Percentiles rank a stretch among this genome's conserved stretches.
Evolutionary conservation across 2,888 invertebrate species (phyloP).

Genomic region (Troglohyphantes excavatus): DNA sequence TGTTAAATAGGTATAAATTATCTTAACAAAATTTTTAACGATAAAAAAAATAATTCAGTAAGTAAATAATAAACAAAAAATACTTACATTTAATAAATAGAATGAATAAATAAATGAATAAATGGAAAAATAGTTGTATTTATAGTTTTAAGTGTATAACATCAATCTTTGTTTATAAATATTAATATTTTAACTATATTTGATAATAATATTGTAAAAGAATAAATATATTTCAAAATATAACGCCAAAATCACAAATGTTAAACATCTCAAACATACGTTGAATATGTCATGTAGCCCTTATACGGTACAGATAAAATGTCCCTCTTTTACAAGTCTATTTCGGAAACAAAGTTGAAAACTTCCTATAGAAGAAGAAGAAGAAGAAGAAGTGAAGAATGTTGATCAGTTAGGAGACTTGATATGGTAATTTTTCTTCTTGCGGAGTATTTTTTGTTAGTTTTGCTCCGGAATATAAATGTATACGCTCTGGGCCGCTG

Average conservation of each 20-base stretch:
- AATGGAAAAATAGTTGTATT: too few relatives aligned
- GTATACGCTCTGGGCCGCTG: slow-evolving; percentile 43
- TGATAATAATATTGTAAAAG: too few relatives aligned
- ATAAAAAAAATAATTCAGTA: too few relatives aligned
- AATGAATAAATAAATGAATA: too few relatives aligned
- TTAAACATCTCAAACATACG: not conserved
- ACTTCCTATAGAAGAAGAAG: slow-evolving; percentile 20
- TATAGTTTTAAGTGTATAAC: too few relatives aligned
- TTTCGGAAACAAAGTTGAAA: slow-evolving; percentile 58
- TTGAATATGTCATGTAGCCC: too few relatives aligned
- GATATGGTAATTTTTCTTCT: slow-evolving; percentile 67
- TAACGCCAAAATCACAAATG: not conserved
- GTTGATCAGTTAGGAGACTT: slow-evolving; percentile 61
- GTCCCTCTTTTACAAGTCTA: slow-evolving; percentile 36
- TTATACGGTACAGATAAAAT: slow-evolving; percentile 6
- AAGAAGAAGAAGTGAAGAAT: slow-evolving; percentile 41
- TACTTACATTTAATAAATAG: too few relatives aligned
- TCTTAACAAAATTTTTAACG: too few relatives aligned
- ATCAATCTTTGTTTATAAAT: too few relatives aligned
- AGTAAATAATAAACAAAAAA: too few relatives aligned
- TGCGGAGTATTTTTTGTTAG: slow-evolving; percentile 12
- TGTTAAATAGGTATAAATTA: too few relatives aligned
- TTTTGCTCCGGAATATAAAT: slow-evolving; percentile 40
- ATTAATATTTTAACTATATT: too few relatives aligned
- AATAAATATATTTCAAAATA: not conserved